Conservation (phyloP, 2,888 invertebrate species). For the Cantharis lateralis region DNA sequence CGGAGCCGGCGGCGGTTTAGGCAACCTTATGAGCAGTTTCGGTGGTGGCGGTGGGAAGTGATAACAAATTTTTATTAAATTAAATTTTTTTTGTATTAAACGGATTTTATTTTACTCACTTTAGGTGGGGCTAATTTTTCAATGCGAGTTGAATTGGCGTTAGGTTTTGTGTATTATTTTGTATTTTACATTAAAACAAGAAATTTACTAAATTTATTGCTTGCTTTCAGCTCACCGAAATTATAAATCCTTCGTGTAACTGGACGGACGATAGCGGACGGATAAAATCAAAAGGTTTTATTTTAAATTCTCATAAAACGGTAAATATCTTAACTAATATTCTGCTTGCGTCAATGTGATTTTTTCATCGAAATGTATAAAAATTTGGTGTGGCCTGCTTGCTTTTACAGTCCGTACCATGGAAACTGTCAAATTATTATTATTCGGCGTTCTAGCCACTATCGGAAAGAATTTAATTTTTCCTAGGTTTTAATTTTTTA, state of each 20-base stretch:
- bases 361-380: too few relatives aligned
- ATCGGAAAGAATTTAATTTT: too few relatives aligned
- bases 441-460: too few relatives aligned
- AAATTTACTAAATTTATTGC: background rate
- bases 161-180: background rate
- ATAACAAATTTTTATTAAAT: slow-evolving; percentile 43
- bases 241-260: background rate
- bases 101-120: background rate
- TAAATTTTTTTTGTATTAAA: background rate
- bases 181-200: background rate
- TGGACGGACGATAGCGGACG: too few relatives aligned
- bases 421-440: too few relatives aligned
- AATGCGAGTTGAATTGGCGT: background rate
- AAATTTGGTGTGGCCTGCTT: too few relatives aligned
- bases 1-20: slow-evolving; percentile 61
- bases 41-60: slow-evolving; percentile 49
- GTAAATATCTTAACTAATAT: too few relatives aligned
- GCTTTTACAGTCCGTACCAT: too few relatives aligned
- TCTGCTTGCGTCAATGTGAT: too few relatives aligned
- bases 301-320: too few relatives aligned
- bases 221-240: background rate
- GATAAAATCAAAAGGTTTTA: too few relatives aligned
- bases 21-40: slow-evolving; percentile 65
- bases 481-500: too few relatives aligned
- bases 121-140: background rate